phyloP scores from a whole-genome alignment of 2,113 vertebrate genomes.

The Cromileptes altivelis region DNA sequence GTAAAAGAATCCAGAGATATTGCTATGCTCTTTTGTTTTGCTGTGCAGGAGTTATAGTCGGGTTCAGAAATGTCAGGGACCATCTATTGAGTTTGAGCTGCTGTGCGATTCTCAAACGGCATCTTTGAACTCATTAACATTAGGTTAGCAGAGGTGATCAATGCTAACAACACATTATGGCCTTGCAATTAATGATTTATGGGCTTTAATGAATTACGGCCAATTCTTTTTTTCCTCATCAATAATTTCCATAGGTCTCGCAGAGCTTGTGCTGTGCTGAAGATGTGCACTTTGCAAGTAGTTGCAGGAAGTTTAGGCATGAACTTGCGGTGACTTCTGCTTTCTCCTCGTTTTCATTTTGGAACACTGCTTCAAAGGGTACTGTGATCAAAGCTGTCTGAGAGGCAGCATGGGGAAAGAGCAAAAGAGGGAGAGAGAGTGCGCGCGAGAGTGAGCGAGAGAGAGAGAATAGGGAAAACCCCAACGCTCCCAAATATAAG shows the following conservation, averaged over 20 bases:
- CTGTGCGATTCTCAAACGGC: slow-evolving; percentile 27
- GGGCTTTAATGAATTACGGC: slow-evolving; percentile 37
- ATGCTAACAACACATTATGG: slow-evolving; percentile 35
- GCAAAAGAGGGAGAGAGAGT: slow-evolving; percentile 63
- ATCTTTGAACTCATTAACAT: slow-evolving; percentile 36
- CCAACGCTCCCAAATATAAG: slow-evolving; percentile 78
- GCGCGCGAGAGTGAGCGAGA: slow-evolving; percentile 31
- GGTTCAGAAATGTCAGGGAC: slow-evolving; percentile 28
- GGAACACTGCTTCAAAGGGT: slow-evolving; percentile 91
- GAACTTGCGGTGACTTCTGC: slow-evolving; percentile 89
- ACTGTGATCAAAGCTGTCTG: slow-evolving; percentile 91
- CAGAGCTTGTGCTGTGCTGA: slow-evolving; percentile 73
- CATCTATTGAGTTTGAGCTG: neutral
- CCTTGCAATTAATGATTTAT: slow-evolving; percentile 54
- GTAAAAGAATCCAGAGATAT: slow-evolving; percentile 6
- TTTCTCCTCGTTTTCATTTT: slow-evolving; percentile 88
- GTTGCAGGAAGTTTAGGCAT: slow-evolving; percentile 87
- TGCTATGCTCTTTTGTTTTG: slow-evolving; percentile 12
- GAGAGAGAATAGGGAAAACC: slow-evolving; percentile 73
- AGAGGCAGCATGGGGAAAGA: slow-evolving; percentile 82
- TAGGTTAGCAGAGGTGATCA: slow-evolving; percentile 38
- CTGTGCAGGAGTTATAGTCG: neutral
- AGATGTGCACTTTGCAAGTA: slow-evolving; percentile 84
- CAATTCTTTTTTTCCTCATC: slow-evolving; percentile 39
- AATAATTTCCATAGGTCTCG: slow-evolving; percentile 67